Conservation (phyloP, 2,113 vertebrate species). For the Pogona vitticeps region DNA sequence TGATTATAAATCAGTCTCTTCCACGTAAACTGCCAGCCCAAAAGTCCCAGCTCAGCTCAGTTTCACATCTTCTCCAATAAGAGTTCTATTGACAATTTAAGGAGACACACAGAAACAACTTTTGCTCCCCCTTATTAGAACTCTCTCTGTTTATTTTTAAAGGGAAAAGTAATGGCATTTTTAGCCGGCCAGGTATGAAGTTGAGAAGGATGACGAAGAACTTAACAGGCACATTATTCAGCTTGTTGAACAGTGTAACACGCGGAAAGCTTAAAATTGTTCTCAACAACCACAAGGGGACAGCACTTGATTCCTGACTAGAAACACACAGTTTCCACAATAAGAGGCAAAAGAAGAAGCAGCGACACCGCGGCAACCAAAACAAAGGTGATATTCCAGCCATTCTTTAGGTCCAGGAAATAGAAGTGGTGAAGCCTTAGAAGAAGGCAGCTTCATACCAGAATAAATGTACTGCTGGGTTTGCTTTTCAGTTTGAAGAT, state of each 20-base stretch:
- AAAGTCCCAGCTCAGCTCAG: slow-evolving; percentile 35
- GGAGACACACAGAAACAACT: slow-evolving; percentile 28
- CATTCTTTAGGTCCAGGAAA: slow-evolving; percentile 13
- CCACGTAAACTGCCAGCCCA: slow-evolving; percentile 11
- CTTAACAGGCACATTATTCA: background rate
- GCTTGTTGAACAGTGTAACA: background rate
- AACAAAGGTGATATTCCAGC: rapidly evolving
- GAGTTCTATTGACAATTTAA: slow-evolving; percentile 16
- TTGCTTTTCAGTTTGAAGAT: background rate
- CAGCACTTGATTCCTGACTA: slow-evolving; percentile 55
- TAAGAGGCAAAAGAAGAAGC: slow-evolving; percentile 20
- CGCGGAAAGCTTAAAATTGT: slow-evolving; percentile 32
- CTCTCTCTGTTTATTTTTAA: background rate
- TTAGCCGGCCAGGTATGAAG: slow-evolving; percentile 36
- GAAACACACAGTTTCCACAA: slow-evolving; percentile 29
- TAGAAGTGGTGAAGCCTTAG: background rate
- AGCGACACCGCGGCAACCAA: slow-evolving; percentile 42
- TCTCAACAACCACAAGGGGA: slow-evolving; percentile 60
- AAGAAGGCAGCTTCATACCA: background rate
- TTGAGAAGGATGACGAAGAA: slow-evolving; percentile 33
- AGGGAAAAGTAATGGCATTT: slow-evolving; percentile 11
- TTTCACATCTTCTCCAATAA: slow-evolving; percentile 50
- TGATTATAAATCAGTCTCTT: slow-evolving; percentile 36
- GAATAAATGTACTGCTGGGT: background rate
- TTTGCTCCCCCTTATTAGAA: slow-evolving; percentile 38